Percentiles rank a stretch among this genome's conserved stretches.
These are phyloP conservation scores for Oreochromis aureus DNA, from an alignment of 2,113 vertebrate genomes.

Conservation along the genomic window DNA sequence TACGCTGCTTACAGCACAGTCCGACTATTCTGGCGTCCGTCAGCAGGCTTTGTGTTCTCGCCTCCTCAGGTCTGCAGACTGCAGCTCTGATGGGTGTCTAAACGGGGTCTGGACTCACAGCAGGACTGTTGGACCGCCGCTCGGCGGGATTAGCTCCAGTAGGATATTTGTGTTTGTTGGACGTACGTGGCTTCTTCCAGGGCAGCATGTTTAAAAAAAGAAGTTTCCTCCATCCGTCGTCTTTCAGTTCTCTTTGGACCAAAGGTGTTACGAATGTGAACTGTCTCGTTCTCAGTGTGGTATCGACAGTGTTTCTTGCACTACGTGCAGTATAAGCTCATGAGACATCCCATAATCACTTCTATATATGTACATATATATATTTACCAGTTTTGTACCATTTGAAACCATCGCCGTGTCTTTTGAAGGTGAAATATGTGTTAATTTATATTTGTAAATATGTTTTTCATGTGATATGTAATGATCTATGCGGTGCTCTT, in stretches of 20 bases:
- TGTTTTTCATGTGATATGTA: slow-evolving; percentile 18
- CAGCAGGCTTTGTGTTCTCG: not conserved
- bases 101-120: not conserved
- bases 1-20: not conserved
- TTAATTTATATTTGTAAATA: slow-evolving; percentile 69
- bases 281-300: not conserved
- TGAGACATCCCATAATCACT: not conserved
- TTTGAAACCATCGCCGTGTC: slow-evolving; percentile 28
- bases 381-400: slow-evolving; percentile 36
- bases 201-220: not conserved
- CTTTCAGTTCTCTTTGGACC: slow-evolving; percentile 38
- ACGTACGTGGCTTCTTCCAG: not conserved
- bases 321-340: slow-evolving; percentile 25
- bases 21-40: not conserved
- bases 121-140: not conserved
- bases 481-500: slow-evolving; percentile 42
- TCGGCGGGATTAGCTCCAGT: not conserved
- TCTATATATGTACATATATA: not conserved
- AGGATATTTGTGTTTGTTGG: not conserved
- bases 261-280: slow-evolving; percentile 51
- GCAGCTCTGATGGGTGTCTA: not conserved
- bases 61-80: not conserved
- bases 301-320: slow-evolving; percentile 48
- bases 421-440: slow-evolving; percentile 27
- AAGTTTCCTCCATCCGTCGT: not conserved